phyloP scores from a whole-genome alignment of 1,140 invertebrate species.

The Nasonia vitripennis region DNA sequence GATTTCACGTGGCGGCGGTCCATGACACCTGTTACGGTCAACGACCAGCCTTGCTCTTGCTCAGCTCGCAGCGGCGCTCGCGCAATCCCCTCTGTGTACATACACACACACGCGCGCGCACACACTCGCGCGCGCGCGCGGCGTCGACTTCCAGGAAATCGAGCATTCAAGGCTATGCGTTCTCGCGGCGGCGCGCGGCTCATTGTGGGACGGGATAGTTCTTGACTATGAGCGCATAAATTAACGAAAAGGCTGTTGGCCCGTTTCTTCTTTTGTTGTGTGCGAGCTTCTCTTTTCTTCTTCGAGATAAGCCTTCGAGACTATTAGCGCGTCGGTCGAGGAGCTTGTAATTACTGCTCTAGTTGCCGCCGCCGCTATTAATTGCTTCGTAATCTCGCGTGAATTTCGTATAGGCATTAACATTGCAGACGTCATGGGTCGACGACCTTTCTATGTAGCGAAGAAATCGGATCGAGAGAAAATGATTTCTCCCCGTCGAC shows the following conservation, averaged over 20 bases:
- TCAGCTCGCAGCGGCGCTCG: conserved; percentile 37
- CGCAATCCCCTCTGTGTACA: background rate
- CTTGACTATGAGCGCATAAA: background rate
- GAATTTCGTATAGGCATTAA: too few relatives aligned
- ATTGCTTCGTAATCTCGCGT: too few relatives aligned
- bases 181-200: background rate
- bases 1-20: conserved; percentile 49
- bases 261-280: background rate
- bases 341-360: too few relatives aligned
- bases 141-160: conserved; percentile 40
- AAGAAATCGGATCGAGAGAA: background rate
- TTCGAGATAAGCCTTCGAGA: background rate
- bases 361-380: too few relatives aligned
- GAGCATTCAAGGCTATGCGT: conserved; percentile 1
- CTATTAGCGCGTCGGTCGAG: too few relatives aligned
- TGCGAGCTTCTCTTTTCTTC: background rate
- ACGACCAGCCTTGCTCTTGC: conserved; percentile 61
- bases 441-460: too few relatives aligned
- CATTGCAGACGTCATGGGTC: too few relatives aligned
- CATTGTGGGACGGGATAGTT: background rate
- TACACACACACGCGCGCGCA: background rate
- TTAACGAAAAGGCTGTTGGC: background rate
- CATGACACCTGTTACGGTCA: conserved; percentile 57
- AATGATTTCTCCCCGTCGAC: background rate
- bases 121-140: background rate